phyloP scores from a whole-genome alignment of 2,888 invertebrate species.

The Drosophila mimetica region DNA sequence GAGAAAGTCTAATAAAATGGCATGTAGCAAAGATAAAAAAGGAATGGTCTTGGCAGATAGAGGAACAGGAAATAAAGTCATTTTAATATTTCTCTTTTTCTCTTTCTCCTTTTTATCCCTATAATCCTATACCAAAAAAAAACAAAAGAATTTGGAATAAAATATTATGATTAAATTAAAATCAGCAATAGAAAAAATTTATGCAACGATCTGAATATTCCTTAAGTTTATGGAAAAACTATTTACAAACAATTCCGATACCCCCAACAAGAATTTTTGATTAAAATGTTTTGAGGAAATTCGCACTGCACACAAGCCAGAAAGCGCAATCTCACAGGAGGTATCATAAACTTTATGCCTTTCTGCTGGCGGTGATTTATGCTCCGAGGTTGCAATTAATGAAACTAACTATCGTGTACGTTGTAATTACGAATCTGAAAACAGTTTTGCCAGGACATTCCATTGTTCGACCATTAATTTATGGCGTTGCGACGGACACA shows the following conservation, averaged over 20 bases:
- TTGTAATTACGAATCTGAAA: conserved; percentile 42
- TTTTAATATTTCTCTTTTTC: background rate
- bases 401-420: conserved; percentile 46
- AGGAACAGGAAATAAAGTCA: background rate
- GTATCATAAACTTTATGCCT: conserved; percentile 12
- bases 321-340: conserved; percentile 17
- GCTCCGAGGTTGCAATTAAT: conserved; percentile 39
- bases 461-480: conserved; percentile 50
- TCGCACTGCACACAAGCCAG: background rate
- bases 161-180: background rate
- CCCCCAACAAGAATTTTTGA: conserved; percentile 9
- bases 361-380: conserved; percentile 21
- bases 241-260: too few species aligned
- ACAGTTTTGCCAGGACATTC: conserved; percentile 37
- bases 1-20: background rate
- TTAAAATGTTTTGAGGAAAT: conserved; percentile 11
- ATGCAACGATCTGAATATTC: background rate
- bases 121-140: background rate
- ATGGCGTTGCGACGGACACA: conserved; percentile 26
- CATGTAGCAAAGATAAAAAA: background rate
- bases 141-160: background rate
- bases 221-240: background rate
- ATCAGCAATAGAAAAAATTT: background rate
- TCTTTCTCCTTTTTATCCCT: too few species aligned
- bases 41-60: too few species aligned